Evolutionary conservation across 35 echinoderm and acorn worm genomes (phyloP), one percentile per base, ranked within the genome.

Genomic region (Lytechinus variegatus): DNA sequence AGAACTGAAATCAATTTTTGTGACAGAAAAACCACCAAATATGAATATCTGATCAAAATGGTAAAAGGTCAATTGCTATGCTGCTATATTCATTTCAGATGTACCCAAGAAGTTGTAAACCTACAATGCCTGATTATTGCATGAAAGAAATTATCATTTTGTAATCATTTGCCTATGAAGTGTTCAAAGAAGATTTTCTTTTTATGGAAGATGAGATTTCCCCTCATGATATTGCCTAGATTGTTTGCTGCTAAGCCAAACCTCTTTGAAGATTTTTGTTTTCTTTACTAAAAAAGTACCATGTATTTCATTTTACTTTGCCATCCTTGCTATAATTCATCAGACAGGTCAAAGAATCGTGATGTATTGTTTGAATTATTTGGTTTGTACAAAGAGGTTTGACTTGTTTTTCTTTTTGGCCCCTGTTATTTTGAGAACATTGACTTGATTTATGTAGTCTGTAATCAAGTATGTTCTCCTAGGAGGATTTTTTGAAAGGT

Each of bases 401-500:
- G 88, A 21, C 88, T 90, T 90, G 10, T 9, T 90, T 90, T 90
- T 90, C 33, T 90, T 90, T 44, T 44, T 89, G 9, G 1, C 11
- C 11, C 16, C 9, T 90, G 28, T 90, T 90, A 54, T 90, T 29
- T 21, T 52, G 88, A 90, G 88, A 54, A 52, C 88, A 90, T 90
- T 44, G 88, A 27, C 88, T 90, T 90, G 52, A 52, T 90, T 90
- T 27, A 29, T 44, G 2, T 90, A 90, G 88, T 90, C 27, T 90
- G 14, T 21, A 8, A 90, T 44, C 28, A 29, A 90, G 88, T 54
- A 10, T 90, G 88, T 52, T 54, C 27, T 90, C 88, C 27, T 19
- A 90, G 88, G 88, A 90, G 88, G 88, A 44, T 90, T 79, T 90
- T 90, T 90, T 90, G 88, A 90, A 44, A 90, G 88, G 88, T 90